These are phyloP conservation scores for Stegodyphus mimosarum DNA, from an alignment of 1,140 invertebrate species.

Conservation along the genomic window DNA sequence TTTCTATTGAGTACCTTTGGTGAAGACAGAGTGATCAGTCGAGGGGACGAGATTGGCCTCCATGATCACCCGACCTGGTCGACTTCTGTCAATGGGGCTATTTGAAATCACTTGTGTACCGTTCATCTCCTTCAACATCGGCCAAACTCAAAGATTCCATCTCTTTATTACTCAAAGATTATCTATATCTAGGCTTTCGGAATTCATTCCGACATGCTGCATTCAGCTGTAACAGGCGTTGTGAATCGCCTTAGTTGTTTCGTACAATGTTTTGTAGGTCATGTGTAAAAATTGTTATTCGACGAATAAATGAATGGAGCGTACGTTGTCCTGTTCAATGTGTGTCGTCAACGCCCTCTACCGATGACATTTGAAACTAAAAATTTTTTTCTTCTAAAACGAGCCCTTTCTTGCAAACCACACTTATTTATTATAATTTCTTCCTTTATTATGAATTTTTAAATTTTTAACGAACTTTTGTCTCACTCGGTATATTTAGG, in stretches of 20 bases:
- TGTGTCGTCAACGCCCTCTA: not conserved
- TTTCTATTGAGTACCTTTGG: too few species aligned
- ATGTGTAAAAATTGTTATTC: not conserved
- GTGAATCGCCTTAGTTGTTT: not conserved
- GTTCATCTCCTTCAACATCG: not conserved
- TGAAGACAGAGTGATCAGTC: too few species aligned
- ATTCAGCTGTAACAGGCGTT: not conserved
- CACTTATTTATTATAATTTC: not conserved
- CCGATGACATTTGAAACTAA: not conserved
- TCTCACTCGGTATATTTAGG: not conserved
- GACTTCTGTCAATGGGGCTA: not conserved
- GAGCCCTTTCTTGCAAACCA: not conserved
- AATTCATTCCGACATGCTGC: not conserved
- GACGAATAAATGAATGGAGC: not conserved
- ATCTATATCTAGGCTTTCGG: not conserved
- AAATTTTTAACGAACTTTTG: not conserved
- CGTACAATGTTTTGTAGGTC: not conserved
- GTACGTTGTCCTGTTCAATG: not conserved
- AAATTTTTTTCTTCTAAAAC: not conserved
- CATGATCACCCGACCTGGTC: too few species aligned
- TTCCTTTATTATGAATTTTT: not conserved
- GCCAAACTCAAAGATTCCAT: not conserved
- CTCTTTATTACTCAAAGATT: too few species aligned
- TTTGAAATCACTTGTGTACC: not conserved
- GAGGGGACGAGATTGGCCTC: not conserved